Conservation (phyloP, 2,113 vertebrate genomes). For the Halcyon senegalensis region DNA sequence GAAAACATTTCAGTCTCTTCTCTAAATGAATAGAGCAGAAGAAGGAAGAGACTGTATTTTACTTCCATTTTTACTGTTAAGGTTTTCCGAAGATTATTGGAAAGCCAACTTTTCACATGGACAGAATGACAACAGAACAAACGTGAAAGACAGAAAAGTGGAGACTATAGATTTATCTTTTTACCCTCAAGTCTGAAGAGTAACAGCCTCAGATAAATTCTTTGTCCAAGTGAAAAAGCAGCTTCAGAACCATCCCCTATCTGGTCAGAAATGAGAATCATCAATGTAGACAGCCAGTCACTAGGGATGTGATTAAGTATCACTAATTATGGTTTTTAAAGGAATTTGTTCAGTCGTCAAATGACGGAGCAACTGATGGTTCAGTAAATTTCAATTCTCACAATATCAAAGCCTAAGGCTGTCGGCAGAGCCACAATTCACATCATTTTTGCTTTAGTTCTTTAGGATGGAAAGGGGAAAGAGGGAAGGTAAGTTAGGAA, state of each 20-base stretch:
- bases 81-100: neutral
- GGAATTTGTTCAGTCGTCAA: no score
- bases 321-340: neutral
- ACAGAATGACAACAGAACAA: neutral
- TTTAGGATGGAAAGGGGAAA: neutral
- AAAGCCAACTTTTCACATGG: neutral
- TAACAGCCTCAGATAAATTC: neutral
- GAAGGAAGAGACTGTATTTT: neutral
- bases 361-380: neutral
- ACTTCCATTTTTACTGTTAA: neutral
- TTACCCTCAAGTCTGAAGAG: neutral
- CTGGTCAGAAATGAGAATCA: neutral
- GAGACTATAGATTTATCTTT: neutral
- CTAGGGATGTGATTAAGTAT: neutral
- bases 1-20: neutral
- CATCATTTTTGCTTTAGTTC: neutral
- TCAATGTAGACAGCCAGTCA: neutral
- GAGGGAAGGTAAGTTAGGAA: neutral
- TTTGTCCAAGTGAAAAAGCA: slow-evolving; percentile 3
- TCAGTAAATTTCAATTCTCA: neutral
- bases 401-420: neutral
- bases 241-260: neutral
- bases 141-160: neutral
- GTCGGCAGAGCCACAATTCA: neutral
- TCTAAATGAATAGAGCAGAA: neutral